Conservation (phyloP, 2,113 vertebrate genomes). For the Daubentonia madagascariensis region DNA sequence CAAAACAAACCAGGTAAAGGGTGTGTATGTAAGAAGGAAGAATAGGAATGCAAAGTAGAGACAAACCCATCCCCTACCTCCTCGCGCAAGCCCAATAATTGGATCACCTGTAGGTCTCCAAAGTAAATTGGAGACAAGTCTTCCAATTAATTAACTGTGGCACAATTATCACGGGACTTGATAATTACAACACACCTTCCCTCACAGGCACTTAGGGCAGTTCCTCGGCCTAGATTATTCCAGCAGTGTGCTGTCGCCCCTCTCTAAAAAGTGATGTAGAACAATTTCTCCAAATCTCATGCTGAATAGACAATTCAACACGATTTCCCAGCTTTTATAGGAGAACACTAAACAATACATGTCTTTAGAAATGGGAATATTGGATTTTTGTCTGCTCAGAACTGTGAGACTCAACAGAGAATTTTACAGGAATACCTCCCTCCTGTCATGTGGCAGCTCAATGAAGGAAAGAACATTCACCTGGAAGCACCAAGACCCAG, state of each 20-base stretch:
- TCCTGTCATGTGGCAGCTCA: neutral
- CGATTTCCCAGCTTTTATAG: neutral
- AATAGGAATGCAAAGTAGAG: conserved; percentile 16
- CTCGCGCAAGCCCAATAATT: neutral
- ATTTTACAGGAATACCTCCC: neutral
- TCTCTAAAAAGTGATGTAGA: neutral
- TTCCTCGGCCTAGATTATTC: neutral
- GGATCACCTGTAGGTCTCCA: conserved; percentile 27
- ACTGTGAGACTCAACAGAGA: neutral
- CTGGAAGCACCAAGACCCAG: neutral
- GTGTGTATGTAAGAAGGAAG: neutral
- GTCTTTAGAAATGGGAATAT: conserved; percentile 2
- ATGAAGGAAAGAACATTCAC: neutral
- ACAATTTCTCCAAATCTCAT: conserved; percentile 20
- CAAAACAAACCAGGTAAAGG: neutral
- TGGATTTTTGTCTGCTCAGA: conserved; percentile 30
- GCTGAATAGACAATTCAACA: neutral
- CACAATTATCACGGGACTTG: conserved; percentile 55
- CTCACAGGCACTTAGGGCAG: neutral
- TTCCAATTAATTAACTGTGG: conserved; percentile 63
- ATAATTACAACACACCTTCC: conserved; percentile 40
- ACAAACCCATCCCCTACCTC: neutral
- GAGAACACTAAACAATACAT: neutral
- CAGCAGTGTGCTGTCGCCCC: neutral
- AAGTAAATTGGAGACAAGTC: conserved; percentile 60